These are phyloP conservation scores for Aphaenogaster floridana DNA, from an alignment of 1,140 invertebrate species.

Conservation along the genomic window DNA sequence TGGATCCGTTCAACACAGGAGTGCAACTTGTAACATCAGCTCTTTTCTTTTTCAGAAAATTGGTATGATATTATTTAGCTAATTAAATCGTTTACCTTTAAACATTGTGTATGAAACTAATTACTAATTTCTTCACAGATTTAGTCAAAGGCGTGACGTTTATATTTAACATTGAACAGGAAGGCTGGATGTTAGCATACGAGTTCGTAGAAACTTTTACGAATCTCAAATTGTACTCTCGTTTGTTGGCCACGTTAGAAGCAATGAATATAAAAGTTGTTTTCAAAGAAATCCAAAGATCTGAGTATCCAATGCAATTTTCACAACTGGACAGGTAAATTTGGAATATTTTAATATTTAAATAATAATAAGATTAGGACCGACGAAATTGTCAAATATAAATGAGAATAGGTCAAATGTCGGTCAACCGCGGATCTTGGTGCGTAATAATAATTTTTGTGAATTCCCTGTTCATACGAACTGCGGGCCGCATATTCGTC, in stretches of 20 bases:
- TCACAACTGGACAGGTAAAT: slow-evolving; percentile 71
- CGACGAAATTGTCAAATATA: too few species aligned
- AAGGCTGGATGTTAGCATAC: slow-evolving; percentile 74
- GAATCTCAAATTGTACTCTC: slow-evolving; percentile 25
- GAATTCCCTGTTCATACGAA: too few species aligned
- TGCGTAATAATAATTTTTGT: too few species aligned
- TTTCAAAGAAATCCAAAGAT: slow-evolving; percentile 68
- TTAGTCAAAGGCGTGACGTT: slow-evolving; percentile 48
- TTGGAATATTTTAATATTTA: slow-evolving; percentile 30
- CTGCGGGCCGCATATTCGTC: too few species aligned
- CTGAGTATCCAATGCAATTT: slow-evolving; percentile 61
- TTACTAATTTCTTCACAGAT: slow-evolving; percentile 47
- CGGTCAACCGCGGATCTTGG: too few species aligned
- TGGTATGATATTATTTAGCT: slow-evolving; percentile 43
- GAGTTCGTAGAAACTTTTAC: slow-evolving; percentile 77
- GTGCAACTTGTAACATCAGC: background rate
- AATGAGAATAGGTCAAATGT: too few species aligned
- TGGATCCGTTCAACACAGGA: background rate
- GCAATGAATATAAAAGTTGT: slow-evolving; percentile 13
- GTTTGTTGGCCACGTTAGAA: slow-evolving; percentile 55
- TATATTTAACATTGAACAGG: slow-evolving; percentile 70
- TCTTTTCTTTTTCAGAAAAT: slow-evolving; percentile 36
- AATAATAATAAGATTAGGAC: too few species aligned
- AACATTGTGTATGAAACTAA: background rate
- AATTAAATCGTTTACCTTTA: background rate